Conservation (phyloP, 92 coral and sea anemone genomes). For the Bergia sp. region DNA sequence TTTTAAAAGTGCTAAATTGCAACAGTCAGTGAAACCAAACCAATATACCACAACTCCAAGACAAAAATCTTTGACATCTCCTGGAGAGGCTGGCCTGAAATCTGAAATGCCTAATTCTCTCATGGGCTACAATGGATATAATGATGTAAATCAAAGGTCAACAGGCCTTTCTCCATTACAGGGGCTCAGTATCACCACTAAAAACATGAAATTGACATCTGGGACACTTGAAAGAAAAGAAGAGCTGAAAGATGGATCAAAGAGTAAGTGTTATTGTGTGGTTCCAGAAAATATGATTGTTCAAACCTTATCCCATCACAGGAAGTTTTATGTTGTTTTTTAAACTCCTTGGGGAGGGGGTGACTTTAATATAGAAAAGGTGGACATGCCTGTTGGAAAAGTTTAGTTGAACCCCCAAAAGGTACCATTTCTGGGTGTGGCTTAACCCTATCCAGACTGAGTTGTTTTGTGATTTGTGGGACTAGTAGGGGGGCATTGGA, state of each 20-base stretch:
- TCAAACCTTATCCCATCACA: no score
- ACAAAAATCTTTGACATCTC: neutral
- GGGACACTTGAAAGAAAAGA: conserved; percentile 13
- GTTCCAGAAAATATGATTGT: neutral
- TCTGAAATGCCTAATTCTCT: neutral
- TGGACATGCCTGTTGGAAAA: no score
- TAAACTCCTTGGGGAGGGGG: no score
- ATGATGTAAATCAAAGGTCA: neutral
- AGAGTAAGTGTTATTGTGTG: neutral
- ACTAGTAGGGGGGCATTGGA: no score
- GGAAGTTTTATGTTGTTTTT: no score
- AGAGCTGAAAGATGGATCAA: neutral
- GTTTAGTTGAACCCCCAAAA: no score
- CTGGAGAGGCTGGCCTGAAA: neutral
- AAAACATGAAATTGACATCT: neutral
- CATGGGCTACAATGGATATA: conserved; percentile 10
- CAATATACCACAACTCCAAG: neutral
- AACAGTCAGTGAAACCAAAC: conserved; percentile 32
- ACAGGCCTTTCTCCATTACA: conserved; percentile 3
- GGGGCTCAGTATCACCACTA: neutral
- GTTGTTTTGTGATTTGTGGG: no score
- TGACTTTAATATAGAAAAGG: no score
- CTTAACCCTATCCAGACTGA: no score
- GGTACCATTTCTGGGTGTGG: no score
- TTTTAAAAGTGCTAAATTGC: conserved; percentile 38